phyloP scores from a whole-genome alignment of 2,888 invertebrate genomes.

The Eilema depressum region DNA sequence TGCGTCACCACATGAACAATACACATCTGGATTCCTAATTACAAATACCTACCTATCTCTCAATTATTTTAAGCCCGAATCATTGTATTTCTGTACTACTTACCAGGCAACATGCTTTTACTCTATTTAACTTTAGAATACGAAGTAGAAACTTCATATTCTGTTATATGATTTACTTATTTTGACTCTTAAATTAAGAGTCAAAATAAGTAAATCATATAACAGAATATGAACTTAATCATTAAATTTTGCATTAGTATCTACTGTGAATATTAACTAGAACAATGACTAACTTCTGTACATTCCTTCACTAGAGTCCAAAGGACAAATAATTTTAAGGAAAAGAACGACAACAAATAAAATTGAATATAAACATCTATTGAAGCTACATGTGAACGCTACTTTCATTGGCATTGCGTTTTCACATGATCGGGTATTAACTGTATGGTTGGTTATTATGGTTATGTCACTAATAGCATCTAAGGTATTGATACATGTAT shows the following conservation, averaged over 20 bases:
- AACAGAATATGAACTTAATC: no score
- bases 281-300: not conserved
- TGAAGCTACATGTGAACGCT: not conserved
- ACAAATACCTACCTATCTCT: conserved; percentile 17
- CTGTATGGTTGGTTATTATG: not conserved
- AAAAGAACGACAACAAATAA: not conserved
- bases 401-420: not conserved
- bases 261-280: not conserved
- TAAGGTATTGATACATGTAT: conserved; percentile 13
- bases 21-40: conserved; percentile 49
- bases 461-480: not conserved
- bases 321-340: conserved; percentile 10
- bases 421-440: not conserved
- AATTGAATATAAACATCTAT: not conserved
- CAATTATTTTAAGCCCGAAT: not conserved
- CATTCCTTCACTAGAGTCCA: not conserved
- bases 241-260: not conserved
- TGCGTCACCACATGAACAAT: conserved; percentile 63
- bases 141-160: not conserved
- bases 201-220: no score
- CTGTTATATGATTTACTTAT: not conserved
- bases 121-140: not conserved
- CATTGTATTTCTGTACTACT: not conserved
- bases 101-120: not conserved
- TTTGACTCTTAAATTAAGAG: no score